Evolutionary conservation across 2,888 invertebrate species (phyloP), one percentile per base, ranked within the genome.

Genomic region (Unio delphinus): DNA sequence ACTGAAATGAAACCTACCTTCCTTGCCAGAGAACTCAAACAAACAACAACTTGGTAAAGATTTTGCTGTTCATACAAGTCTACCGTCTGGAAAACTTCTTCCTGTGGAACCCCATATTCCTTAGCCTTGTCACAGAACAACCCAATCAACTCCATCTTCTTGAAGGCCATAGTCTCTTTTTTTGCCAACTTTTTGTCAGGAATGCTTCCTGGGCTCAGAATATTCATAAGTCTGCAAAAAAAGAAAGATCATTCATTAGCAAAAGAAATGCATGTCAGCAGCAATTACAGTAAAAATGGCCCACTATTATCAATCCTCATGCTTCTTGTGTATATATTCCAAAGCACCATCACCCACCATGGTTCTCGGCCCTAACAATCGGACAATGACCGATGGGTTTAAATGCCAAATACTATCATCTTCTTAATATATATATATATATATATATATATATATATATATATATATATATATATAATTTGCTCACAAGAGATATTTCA

Each of bases 51-150:
- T 30, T 97, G 96, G 90, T 96, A 96, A 76, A 99, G 93, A 90
- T 99, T 99, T 91, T 97, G 96, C 87, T 95, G 93, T 91, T 99
- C 99, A 95, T 97, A 98, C 65, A 99, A 92, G 90, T 99, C 99
- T 4, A 98, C 97, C 4, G 98, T 98, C 91, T 98, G 97, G 93
- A 98, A 98, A 64, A 95, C 95, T 91, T 98, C 98, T 89, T 96
- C 95, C 30, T 95, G 94, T 1, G 96, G 95, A 5, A 99, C 97
- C 59, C 98, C 99, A 77, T 97, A 92, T 70, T 92, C 93, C 88
- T 93, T 94, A 69, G 95, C 96, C 17, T 94, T 94, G 80, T 94
- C 95, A 72, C 97, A 91, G 91, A 98, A 98, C 94, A 96, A 95
- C 88, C 94, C 93, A 71, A 95, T 95, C 83, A 93, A 93, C 90